Percentiles rank a stretch among this genome's conserved stretches.
phyloP scores from a whole-genome alignment of 1,140 invertebrate species.

The Hylaeus anthracinus region DNA sequence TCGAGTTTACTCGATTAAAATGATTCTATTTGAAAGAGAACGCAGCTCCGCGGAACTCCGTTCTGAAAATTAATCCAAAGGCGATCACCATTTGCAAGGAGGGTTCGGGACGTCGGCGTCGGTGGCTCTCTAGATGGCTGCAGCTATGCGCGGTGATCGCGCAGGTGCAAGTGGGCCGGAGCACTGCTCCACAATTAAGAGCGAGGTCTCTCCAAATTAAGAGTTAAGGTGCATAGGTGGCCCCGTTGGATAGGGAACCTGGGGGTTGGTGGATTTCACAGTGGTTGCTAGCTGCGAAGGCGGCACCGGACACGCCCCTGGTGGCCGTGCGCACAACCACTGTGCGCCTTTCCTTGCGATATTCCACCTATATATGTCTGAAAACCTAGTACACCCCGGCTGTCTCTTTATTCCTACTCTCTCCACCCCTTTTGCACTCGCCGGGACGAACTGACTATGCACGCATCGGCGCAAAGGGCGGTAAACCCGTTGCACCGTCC shows the following conservation, averaged over 20 bases:
- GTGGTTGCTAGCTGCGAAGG: slow-evolving; percentile 69
- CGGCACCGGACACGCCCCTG: slow-evolving; percentile 78
- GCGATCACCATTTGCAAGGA: slow-evolving; percentile 44
- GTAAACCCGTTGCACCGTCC: slow-evolving; percentile 41
- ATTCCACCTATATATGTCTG: slow-evolving; percentile 68
- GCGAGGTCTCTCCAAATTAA: slow-evolving; percentile 71
- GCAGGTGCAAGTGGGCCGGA: slow-evolving; percentile 66
- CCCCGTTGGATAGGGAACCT: slow-evolving; percentile 55
- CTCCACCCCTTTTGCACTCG: slow-evolving; percentile 62
- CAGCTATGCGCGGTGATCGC: slow-evolving; percentile 53
- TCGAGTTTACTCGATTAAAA: neutral
- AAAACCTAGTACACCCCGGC: slow-evolving; percentile 66
- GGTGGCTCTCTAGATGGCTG: slow-evolving; percentile 52
- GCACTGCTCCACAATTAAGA: slow-evolving; percentile 71
- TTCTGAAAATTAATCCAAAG: slow-evolving; percentile 48
- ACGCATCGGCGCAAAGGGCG: slow-evolving; percentile 59
- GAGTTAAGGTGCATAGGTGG: slow-evolving; percentile 76
- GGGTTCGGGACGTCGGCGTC: slow-evolving; percentile 28
- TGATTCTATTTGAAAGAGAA: neutral
- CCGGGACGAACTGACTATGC: slow-evolving; percentile 51
- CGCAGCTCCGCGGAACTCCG: neutral
- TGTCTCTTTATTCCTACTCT: slow-evolving; percentile 68
- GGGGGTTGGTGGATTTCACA: slow-evolving; percentile 69
- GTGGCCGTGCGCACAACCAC: slow-evolving; percentile 75
- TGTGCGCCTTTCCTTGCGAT: slow-evolving; percentile 73